Evolutionary conservation across 23 tunicate genomes (phyloP), one percentile per base, ranked within the genome.

Genomic region (Ascidia mentula): DNA sequence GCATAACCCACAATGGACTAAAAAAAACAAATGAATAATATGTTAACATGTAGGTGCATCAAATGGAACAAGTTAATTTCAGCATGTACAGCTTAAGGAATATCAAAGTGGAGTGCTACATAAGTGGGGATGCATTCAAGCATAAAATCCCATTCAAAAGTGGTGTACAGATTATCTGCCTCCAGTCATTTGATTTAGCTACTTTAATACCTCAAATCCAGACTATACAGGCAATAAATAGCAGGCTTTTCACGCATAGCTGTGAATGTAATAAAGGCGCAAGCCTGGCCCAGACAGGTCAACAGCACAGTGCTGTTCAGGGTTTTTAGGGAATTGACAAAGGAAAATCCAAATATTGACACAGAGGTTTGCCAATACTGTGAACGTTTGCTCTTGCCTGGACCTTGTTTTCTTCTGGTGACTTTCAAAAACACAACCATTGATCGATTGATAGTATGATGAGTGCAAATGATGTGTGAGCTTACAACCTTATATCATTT

Each of bases 1-100:
- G 99, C 92, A 74, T 69, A 95, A n/a, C 36, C 81, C 1, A 95
- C 86, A 40, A 90, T 90, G 30, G 86, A 72, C 97, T 93, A 60
- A 34, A 59, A 81, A 46, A 35, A 69, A 40, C 22, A 15, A 42
- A 42, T 42, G 53, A 42, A 15, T 15, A 42, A 15, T 42, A 15
- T 15, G 15, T 9, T 42, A 42, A 42, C 12, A 9, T 42, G 12
- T 42, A 42, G 15, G n/a, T n/a, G n/a, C n/a, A n/a, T n/a, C n/a
- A n/a, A n/a, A n/a, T n/a, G n/a, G n/a, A n/a, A n/a, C n/a, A n/a
- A n/a, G n/a, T n/a, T n/a, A n/a, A n/a, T n/a, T n/a, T n/a, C n/a
- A n/a, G n/a, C n/a, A n/a, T n/a, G n/a, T n/a, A n/a, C n/a, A n/a
- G n/a, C n/a, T n/a, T n/a, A n/a, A n/a, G n/a, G n/a, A n/a, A n/a